Percentiles rank a stretch among this genome's conserved stretches.
phyloP scores from a whole-genome alignment of 2,113 vertebrate genomes.

The Nettapus auritus region DNA sequence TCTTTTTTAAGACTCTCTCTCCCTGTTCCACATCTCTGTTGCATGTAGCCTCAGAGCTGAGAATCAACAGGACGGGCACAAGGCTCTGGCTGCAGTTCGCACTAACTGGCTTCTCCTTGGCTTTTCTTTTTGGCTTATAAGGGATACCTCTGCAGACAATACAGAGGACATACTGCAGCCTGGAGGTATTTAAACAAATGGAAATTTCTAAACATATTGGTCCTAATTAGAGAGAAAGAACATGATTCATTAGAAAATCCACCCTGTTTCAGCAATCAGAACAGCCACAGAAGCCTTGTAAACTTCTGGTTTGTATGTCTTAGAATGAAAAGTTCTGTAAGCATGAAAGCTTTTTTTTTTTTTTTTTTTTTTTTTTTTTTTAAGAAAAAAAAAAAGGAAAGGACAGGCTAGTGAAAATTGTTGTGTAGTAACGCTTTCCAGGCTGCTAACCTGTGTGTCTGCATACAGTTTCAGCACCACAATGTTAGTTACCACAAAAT shows the following conservation, averaged over 20 bases:
- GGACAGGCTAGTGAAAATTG: slow-evolving; percentile 23
- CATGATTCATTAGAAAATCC: not conserved
- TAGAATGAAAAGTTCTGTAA: slow-evolving; percentile 47
- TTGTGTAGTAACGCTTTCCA: slow-evolving; percentile 23
- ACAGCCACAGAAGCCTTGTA: slow-evolving; percentile 3
- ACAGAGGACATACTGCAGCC: not conserved
- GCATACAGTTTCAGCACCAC: not conserved
- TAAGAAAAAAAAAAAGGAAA: not conserved
- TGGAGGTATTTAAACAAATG: not conserved
- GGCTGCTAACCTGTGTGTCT: slow-evolving; percentile 34
- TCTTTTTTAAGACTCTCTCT: not conserved
- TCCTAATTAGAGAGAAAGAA: not conserved
- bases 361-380: not conserved
- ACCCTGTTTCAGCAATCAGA: not conserved
- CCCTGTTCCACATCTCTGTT: too few species aligned
- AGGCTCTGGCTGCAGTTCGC: not conserved
- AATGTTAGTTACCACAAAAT: slow-evolving; percentile 47
- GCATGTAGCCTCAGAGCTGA: not conserved
- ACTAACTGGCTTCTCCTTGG: not conserved
- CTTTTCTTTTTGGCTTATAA: not conserved
- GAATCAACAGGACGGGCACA: not conserved
- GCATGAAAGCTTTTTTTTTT: not conserved
- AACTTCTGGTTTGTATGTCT: not conserved
- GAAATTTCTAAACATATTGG: not conserved
- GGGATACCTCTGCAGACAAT: not conserved